Base-by-base conservation (phyloP, 92 coral and sea anemone genomes). In the Heliopora coerulea region DNA sequence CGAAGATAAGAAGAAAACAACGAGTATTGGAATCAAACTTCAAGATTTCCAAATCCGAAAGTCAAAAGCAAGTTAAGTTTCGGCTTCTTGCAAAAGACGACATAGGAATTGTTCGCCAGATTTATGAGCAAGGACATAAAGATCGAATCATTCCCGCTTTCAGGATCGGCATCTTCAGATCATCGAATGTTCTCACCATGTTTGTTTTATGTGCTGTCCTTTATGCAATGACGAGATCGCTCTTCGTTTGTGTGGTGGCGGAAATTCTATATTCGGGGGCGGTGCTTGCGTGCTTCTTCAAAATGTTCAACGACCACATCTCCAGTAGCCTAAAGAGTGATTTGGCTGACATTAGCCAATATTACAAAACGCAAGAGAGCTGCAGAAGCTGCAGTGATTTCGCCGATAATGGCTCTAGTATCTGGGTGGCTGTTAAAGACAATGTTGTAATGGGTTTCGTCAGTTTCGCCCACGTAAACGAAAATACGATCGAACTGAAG, bases 391-490 rank as follows among this genome's bases (percentile, higher is more conserved):
- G 30, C 35, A 70, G 63, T 54, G 77, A 70, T 29, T 70, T 70
- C 26, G 42, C 87, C 6, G 75, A 30, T 9, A 86, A 88, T 39
- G 89, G 84, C 27, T 85, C 89, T 8, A 85, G 84, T 39, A 85
- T 88, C 52, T 88, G 93, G 93, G 89, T 88, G 20, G 86, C 82
- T 40, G 85, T 85, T 49, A 50, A 62, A 8, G 75, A 74, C 30
- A 83, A 78, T 26, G 59, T 57, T 33, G 78, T 88, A 35, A 82
- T 80, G 59, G 93, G 89, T 8, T 88, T 88, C 30, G 87, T 85
- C 10, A 88, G 93, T 23, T 83, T 86, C 3, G 74, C 73, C 50
- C 89, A 85, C 35, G 79, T 62, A 33, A 81, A 88, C 81, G 57
- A 48, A 15, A 63, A 50, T 10, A 82, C 89, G 4, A 79, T 85